Evolutionary conservation across 2,888 invertebrate species (phyloP).

Genomic region (Pristionchus exspectatus): DNA sequence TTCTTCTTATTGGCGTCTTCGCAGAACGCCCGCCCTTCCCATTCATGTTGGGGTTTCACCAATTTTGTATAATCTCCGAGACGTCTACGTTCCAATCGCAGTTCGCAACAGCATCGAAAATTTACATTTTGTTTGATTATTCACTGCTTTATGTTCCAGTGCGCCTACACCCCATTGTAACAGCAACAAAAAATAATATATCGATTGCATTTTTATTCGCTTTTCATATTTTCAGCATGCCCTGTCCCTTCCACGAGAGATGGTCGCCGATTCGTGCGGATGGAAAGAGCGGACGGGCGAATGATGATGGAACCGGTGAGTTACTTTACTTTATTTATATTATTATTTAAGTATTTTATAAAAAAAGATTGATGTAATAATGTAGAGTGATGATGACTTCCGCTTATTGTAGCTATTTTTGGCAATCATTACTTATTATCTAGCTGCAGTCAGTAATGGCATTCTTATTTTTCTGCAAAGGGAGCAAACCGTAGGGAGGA

Average conservation of each 20-base stretch:
- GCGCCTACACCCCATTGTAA: too few species aligned
- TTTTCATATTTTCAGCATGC: conserved; percentile 55
- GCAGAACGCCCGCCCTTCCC: too few species aligned
- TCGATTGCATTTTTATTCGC: too few species aligned
- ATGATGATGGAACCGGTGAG: conserved; percentile 46
- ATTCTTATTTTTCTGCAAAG: not conserved
- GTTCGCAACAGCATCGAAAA: too few species aligned
- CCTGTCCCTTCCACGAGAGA: conserved; percentile 69
- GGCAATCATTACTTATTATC: not conserved
- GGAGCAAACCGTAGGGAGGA: not conserved
- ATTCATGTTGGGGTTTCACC: too few species aligned
- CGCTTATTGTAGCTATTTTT: not conserved
- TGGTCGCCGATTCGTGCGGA: conserved; percentile 73
- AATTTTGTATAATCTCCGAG: too few species aligned
- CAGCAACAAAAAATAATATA: too few species aligned
- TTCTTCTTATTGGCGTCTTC: too few species aligned
- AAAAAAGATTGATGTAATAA: too few species aligned
- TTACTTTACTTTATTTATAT: not conserved
- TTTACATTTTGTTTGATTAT: too few species aligned
- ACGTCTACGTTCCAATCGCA: too few species aligned
- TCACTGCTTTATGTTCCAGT: too few species aligned
- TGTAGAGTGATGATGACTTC: not conserved
- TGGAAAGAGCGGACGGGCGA: conserved; percentile 60
- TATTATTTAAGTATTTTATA: not conserved
- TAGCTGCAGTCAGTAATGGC: not conserved